phyloP scores from a whole-genome alignment of 2,888 invertebrate genomes.

The Epistrophella euchroma region DNA sequence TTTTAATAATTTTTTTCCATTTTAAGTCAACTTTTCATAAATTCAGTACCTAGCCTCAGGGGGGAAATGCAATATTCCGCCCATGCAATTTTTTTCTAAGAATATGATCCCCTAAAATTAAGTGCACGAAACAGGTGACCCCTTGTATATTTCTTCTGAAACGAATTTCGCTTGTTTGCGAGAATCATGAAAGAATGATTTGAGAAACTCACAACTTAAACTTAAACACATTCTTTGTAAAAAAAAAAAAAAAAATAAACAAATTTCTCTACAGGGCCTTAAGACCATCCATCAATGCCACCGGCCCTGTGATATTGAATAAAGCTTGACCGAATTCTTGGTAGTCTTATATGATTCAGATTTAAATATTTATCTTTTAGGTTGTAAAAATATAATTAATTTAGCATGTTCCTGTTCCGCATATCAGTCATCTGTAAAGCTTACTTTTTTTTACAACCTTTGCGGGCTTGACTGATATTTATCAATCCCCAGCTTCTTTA shows the following conservation, averaged over 20 bases:
- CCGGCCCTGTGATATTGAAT: background rate
- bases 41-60: no score
- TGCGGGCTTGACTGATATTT: background rate
- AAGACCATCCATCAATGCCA: background rate
- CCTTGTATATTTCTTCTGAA: no score
- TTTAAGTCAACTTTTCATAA: no score
- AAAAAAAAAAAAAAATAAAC: background rate
- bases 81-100: no score
- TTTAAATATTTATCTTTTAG: background rate
- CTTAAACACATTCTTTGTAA: no score
- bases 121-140: no score
- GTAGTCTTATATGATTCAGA: background rate
- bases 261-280: background rate
- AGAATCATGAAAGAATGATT: no score
- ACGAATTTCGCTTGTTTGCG: no score
- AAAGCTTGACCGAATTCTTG: slow-evolving; percentile 14
- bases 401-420: background rate
- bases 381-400: slow-evolving; percentile 5
- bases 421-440: slow-evolving; percentile 13
- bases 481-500: slow-evolving; percentile 8
- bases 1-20: no score
- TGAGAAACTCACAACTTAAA: no score
- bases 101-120: no score
- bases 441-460: background rate
- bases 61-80: no score